phyloP scores from a whole-genome alignment of 2,113 vertebrate species.

The human region GRCh38 chr14:101586001-101586500 shows the following conservation, averaged over 20 bases:
- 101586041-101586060: background rate
- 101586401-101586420: rapidly evolving
- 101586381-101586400: background rate
- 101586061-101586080: background rate
- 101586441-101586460: background rate
- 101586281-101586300: background rate
- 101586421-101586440: background rate
- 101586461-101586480: rapidly evolving
- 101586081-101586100: background rate
- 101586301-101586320: background rate
- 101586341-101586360: background rate
- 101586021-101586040: background rate
- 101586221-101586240: rapidly evolving
- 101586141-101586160: background rate
- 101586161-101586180: background rate
- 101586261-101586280: background rate
- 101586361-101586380: too few species aligned
- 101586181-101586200: background rate
- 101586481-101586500: background rate
- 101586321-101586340: background rate
- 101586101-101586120: too few species aligned
- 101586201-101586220: rapidly evolving
- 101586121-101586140: background rate
- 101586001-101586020: rapidly evolving
- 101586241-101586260: background rate